Base-by-base conservation (phyloP, 2,888 invertebrate genomes). In the Oscheius sp. region DNA sequence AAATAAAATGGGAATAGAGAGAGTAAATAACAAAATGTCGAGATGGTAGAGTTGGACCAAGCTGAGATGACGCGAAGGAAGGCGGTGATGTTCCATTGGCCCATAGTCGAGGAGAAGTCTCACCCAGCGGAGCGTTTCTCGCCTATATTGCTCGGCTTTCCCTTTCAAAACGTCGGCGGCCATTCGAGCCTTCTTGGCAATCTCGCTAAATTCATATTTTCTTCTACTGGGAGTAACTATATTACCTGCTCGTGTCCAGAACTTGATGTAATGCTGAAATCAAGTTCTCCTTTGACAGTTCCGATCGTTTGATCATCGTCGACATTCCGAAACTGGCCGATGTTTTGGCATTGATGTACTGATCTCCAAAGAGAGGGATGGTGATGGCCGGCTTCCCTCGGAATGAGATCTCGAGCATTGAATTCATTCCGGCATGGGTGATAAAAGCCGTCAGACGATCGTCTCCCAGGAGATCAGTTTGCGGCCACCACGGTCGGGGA, bases 391-490 rank as follows among this genome's bases (percentile, higher is more conserved):
- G 70, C 29, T 70, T 70, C 9, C 70, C 70, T 7, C 70, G 45
- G 59, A 59, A 70, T 27, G 27, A 21, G 21, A 49, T 9, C 23
- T 70, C 70, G 18, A 61, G 45, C 49, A 70, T 59, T 0, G 70
- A 70, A 35, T 70, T 70, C 70, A 70, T 70, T 0, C 70, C 70
- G 16, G 59, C 70, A 25, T 70, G 70, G 21, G 70, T 70, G 12
- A 70, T 70, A 49, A 70, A 70, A 9, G 53, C 52, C 12, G 43
- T 59, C 18, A 70, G 35, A 13, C 46, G 21, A 23, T 43, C 43
- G 7, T 70, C 59, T 41, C 70, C 70, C 6, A 70, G 25, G 5
- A 70, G 49, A 29, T 70, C 70, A 9, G 70, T 70, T 46, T 70
- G 70, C 7, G 70, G 70, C 49, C 52, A 61, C 70, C 70, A 70